These are phyloP conservation scores for Sula dactylatra DNA, from an alignment of 2,113 vertebrate species.

Conservation along the genomic window DNA sequence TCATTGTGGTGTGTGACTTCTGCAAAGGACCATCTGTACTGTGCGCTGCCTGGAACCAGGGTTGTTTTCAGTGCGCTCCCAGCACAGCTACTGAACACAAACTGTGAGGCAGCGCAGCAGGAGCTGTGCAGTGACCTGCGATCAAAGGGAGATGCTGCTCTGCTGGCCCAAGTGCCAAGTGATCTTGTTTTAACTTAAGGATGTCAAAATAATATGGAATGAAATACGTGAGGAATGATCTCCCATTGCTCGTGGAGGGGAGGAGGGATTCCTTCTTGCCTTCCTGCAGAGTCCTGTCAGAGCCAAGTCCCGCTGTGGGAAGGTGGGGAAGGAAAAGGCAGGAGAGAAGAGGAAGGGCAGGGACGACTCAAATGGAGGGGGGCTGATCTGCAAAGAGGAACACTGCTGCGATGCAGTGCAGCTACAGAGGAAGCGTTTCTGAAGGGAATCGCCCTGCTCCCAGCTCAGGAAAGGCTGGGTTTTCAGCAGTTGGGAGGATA, in stretches of 20 bases:
- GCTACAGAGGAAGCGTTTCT: neutral
- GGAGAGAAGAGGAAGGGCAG: neutral
- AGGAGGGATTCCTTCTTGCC: neutral
- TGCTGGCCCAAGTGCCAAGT: neutral
- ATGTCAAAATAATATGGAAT: constrained; percentile 60
- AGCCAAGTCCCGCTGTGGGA: neutral
- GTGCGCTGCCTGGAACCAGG: neutral
- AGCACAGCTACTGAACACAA: neutral
- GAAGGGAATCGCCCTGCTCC: rapidly evolving
- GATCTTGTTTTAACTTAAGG: constrained; percentile 55
- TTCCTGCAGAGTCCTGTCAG: neutral
- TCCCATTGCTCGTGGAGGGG: neutral
- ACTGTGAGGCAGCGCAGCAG: neutral
- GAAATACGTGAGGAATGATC: constrained; percentile 15
- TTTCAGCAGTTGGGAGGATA: neutral
- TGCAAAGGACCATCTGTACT: neutral
- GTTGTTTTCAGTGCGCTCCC: neutral
- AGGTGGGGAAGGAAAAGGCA: neutral
- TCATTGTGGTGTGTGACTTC: neutral
- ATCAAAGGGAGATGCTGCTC: constrained; percentile 34
- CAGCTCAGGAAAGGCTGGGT: rapidly evolving
- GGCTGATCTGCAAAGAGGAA: neutral
- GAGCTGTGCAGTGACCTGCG: neutral
- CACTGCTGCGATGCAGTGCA: rapidly evolving
- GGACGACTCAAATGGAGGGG: neutral